phyloP scores from a whole-genome alignment of 1,140 invertebrate genomes.

The Drosophila grimshawi region DNA sequence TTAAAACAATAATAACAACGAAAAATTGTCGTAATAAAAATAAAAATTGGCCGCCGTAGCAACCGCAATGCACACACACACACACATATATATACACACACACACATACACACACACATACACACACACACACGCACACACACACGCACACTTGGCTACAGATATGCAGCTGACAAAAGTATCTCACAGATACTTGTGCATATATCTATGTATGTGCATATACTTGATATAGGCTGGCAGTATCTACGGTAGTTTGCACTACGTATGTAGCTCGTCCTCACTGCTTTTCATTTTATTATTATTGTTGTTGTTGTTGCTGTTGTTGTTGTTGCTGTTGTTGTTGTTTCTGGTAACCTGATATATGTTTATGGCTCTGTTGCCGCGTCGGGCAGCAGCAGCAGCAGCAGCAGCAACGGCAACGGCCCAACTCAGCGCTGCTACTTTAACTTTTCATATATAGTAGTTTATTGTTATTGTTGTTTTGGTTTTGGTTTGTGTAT shows the following conservation, averaged over 20 bases:
- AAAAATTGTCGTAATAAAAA: constrained; percentile 79
- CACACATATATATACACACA: constrained; percentile 12
- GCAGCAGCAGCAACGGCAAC: constrained; percentile 13
- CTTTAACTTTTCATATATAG: constrained; percentile 76
- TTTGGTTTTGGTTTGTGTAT: not conserved
- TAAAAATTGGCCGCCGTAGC: constrained; percentile 68
- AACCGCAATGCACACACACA: constrained; percentile 68
- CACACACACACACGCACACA: constrained; percentile 38
- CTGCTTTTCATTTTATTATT: constrained; percentile 28
- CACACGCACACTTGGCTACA: constrained; percentile 24
- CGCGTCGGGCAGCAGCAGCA: constrained; percentile 47
- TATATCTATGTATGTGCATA: constrained; percentile 26
- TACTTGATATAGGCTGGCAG: constrained; percentile 15
- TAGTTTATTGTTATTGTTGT: constrained; percentile 37
- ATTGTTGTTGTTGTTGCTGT: not conserved
- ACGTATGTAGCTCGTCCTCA: constrained; percentile 48
- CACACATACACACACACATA: constrained; percentile 36
- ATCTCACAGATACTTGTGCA: constrained; percentile 74
- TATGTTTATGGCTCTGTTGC: constrained; percentile 81
- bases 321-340: constrained; percentile 25
- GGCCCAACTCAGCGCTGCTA: constrained; percentile 62
- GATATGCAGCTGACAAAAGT: constrained; percentile 56
- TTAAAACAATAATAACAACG: constrained; percentile 51
- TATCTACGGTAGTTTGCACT: constrained; percentile 63
- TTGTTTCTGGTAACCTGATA: constrained; percentile 73